A percentile compares a stretch with the other conserved stretches of the same genome.
phyloP scores from a whole-genome alignment of 2,797 vertebrate genomes.

The Chelon labrosus region DNA sequence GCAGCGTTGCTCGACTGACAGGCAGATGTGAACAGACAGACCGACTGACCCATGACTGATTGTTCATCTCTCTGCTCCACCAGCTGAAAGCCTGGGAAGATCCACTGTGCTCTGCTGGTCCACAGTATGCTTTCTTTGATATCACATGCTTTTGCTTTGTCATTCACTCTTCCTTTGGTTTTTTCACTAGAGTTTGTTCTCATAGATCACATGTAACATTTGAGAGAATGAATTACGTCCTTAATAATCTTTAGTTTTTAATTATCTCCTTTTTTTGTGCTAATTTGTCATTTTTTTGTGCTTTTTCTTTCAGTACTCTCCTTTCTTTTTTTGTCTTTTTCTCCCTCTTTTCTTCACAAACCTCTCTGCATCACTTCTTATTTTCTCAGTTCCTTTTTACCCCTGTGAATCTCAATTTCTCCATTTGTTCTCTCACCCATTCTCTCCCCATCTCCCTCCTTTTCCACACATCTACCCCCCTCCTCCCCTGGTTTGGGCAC shows the following conservation, averaged over 20 bases:
- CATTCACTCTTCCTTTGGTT: constrained; percentile 18
- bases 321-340: background rate
- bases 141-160: constrained; percentile 58
- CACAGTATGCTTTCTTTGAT: constrained; percentile 39
- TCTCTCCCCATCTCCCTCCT: constrained; percentile 13
- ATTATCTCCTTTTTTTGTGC: background rate
- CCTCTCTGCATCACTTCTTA: constrained; percentile 30
- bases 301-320: background rate
- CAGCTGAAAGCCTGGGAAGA: constrained; percentile 71
- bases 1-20: constrained; percentile 54
- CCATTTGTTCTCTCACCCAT: constrained; percentile 29
- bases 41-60: constrained; percentile 75
- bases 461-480: constrained; percentile 28
- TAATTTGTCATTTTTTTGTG: background rate
- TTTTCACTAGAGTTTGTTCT: background rate
- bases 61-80: constrained; percentile 74
- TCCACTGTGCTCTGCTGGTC: constrained; percentile 56
- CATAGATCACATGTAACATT: background rate
- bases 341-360: background rate
- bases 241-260: background rate
- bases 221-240: background rate
- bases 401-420: constrained; percentile 58
- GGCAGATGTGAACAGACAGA: constrained; percentile 72
- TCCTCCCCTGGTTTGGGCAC: constrained; percentile 85
- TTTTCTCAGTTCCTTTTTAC: constrained; percentile 47